Evolutionary conservation across 2,888 invertebrate genomes (phyloP).

Genomic region (Trissolcus japonicus): DNA sequence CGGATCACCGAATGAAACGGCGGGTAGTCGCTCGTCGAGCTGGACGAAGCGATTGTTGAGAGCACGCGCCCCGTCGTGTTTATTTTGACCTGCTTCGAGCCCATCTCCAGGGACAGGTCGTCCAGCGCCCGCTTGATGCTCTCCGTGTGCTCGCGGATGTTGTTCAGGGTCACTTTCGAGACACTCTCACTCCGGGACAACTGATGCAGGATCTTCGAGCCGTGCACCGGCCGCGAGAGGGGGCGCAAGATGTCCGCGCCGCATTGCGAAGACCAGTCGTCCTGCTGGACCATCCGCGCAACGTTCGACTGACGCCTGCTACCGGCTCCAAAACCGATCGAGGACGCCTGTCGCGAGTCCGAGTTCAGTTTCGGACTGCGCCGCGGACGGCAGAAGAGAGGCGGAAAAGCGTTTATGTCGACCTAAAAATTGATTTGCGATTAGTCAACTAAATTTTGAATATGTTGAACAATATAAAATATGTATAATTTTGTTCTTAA

Average conservation of each 20-base stretch:
- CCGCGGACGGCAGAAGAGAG: slow-evolving; percentile 89
- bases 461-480: no score
- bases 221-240: slow-evolving; percentile 71
- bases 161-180: slow-evolving; percentile 77
- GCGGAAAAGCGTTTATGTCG: slow-evolving; percentile 78
- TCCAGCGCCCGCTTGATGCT: slow-evolving; percentile 71
- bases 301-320: slow-evolving; percentile 83
- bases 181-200: slow-evolving; percentile 78
- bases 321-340: slow-evolving; percentile 65
- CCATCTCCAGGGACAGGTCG: slow-evolving; percentile 66
- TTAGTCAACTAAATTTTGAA: no score
- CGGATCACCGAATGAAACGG: slow-evolving; percentile 75
- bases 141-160: slow-evolving; percentile 66
- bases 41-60: slow-evolving; percentile 82
- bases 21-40: slow-evolving; percentile 72
- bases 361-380: slow-evolving; percentile 86
- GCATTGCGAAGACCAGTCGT: slow-evolving; percentile 74
- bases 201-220: slow-evolving; percentile 61
- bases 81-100: slow-evolving; percentile 64
- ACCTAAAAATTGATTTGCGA: slow-evolving; percentile 61
- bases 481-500: not conserved
- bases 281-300: slow-evolving; percentile 74
- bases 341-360: slow-evolving; percentile 87
- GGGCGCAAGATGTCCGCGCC: slow-evolving; percentile 77
- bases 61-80: slow-evolving; percentile 76